These are phyloP conservation scores for Poeciliopsis presidionis DNA, from an alignment of 2,797 vertebrate genomes.

Conservation along the genomic window DNA sequence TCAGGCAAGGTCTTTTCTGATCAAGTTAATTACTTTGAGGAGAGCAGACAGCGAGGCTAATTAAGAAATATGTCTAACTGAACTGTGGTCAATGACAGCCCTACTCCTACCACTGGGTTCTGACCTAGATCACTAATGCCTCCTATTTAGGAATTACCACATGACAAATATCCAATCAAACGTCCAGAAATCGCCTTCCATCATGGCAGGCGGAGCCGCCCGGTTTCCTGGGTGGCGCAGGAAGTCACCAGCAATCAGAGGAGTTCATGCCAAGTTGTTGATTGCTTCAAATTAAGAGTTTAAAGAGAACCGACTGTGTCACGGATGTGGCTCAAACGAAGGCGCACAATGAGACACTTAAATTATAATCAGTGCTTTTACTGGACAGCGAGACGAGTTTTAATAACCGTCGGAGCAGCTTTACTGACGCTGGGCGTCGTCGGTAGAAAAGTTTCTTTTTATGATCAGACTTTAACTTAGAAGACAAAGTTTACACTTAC, in stretches of 20 bases:
- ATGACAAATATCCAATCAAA: conserved; percentile 77
- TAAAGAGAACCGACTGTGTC: conserved; percentile 45
- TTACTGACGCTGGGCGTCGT: conserved; percentile 25
- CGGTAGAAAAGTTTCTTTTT: conserved; percentile 34
- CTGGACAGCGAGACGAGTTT: conserved; percentile 41
- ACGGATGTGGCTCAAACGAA: conserved; percentile 26
- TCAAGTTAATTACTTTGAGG: conserved; percentile 78
- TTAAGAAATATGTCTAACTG: conserved; percentile 78
- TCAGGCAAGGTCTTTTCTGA: conserved; percentile 78
- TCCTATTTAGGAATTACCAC: conserved; percentile 73
- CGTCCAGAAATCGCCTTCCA: conserved; percentile 48
- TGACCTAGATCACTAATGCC: conserved; percentile 77
- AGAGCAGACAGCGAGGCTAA: conserved; percentile 79
- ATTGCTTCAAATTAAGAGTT: conserved; percentile 70
- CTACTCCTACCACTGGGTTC: conserved; percentile 65
- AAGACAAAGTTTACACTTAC: conserved; percentile 3
- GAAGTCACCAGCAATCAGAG: conserved; percentile 67
- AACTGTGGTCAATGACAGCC: conserved; percentile 76
- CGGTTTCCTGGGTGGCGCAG: conserved; percentile 53
- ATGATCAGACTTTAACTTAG: conserved; percentile 26
- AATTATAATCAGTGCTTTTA: conserved; percentile 70
- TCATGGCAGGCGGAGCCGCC: conserved; percentile 46
- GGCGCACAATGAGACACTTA: conserved; percentile 30
- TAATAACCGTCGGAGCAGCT: conserved; percentile 43
- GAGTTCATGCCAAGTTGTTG: conserved; percentile 68